Evolutionary conservation across 2,113 vertebrate genomes (phyloP), one percentile per base, ranked within the genome.

Genomic region (Cyanoramphus novaezelandiae): DNA sequence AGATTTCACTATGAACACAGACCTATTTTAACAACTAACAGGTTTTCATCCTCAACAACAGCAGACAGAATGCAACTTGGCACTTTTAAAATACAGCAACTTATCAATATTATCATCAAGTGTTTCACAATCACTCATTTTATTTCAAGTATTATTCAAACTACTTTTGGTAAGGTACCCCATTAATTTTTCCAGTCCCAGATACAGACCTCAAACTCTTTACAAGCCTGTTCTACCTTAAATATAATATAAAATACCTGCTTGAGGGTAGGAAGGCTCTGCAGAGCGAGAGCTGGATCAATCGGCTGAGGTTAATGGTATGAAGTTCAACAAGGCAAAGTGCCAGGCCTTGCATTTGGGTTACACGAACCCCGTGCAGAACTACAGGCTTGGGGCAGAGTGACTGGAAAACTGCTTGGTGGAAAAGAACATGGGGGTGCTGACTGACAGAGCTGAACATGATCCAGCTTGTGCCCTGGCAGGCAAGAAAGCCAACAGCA

Each of bases 31-130:
- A 25, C 11, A 70, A 49, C 2, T 7, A 44, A 9, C 1, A 41
- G 3, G 16, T 39, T 59, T 47, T 84, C 25, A 24, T 50, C 14
- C 15, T 63, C 23, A 67, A 68, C 19, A 74, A 35, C 9, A 67
- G 18, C 5, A 55, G 8, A 39, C 7, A 28, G 18, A 62, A 74
- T 3, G 8, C 44, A 10, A 41, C 12, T 19, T 46, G 3, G 17
- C 44, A 74, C 13, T 15, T 88, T 52, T 69, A 18, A 49, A 39
- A 86, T 57, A 81, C 0, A 1, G 52, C 76, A 82, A 50, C 10
- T 5, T 33, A 76, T 2, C 9, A 62, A 62, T 3, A 27, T 11
- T 43, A 64, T 8, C 5, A 78, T 1, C 0, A 0, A n/a, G 14
- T n/a, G 6, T 37, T 80, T 69, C n/a, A 62, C 35, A 52, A 9